Conservation (phyloP, 2,888 invertebrate genomes). For the Rhaphigaster nebulosa region DNA sequence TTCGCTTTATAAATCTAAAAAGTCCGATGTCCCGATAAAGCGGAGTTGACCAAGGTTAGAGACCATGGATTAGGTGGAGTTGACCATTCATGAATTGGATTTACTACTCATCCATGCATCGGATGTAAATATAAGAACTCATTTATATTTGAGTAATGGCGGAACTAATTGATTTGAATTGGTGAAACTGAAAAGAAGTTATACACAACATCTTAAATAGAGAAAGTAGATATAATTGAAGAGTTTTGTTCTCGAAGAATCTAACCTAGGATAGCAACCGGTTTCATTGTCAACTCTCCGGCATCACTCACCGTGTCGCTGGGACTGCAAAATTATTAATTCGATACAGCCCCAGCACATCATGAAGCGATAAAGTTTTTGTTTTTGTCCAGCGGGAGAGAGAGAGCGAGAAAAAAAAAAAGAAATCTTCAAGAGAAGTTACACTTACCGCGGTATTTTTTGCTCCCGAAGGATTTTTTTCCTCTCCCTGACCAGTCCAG, state of each 20-base stretch:
- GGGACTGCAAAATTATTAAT: constrained; percentile 18
- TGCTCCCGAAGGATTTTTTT: not conserved
- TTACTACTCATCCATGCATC: too few species aligned
- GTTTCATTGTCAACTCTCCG: not conserved
- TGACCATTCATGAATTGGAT: too few species aligned
- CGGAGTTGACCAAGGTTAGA: too few species aligned
- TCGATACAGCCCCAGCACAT: not conserved
- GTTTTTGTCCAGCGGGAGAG: not conserved
- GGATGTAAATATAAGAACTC: too few species aligned
- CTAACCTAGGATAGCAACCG: not conserved
- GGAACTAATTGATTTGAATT: too few species aligned
- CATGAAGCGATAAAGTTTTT: constrained; percentile 41
- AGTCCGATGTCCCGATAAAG: too few species aligned
- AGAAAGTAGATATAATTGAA: not conserved
- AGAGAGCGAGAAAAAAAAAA: not conserved
- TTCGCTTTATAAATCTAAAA: too few species aligned
- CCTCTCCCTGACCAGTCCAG: not conserved
- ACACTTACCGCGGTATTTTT: constrained; percentile 17
- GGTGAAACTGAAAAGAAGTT: not conserved
- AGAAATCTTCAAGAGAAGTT: constrained; percentile 14
- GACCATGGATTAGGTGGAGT: too few species aligned
- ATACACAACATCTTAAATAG: not conserved
- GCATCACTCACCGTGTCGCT: constrained; percentile 8
- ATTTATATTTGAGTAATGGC: too few species aligned
- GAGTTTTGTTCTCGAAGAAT: not conserved